phyloP scores from a whole-genome alignment of 2,113 vertebrate genomes.

The Tapirus terrestris region DNA sequence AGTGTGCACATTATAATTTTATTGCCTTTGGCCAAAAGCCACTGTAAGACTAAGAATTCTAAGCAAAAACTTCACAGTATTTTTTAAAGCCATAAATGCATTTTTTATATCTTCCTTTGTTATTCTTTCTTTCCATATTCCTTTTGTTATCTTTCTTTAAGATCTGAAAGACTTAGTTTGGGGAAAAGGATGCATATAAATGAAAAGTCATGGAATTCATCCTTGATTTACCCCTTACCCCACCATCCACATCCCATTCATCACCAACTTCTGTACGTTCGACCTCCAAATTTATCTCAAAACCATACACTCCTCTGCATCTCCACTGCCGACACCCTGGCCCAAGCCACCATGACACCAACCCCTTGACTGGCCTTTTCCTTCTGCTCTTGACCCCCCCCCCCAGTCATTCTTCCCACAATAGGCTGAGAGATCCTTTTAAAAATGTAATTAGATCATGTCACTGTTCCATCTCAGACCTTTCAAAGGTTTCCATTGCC shows the following conservation, averaged over 20 bases:
- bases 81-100: conserved; percentile 25
- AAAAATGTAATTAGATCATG: neutral
- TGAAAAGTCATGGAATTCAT: neutral
- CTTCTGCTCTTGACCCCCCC: neutral
- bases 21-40: conserved; percentile 61
- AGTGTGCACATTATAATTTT: conserved; percentile 44
- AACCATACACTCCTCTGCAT: neutral
- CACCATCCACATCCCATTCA: neutral
- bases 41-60: conserved; percentile 44
- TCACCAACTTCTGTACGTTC: neutral
- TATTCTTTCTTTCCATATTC: neutral
- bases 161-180: conserved; percentile 12
- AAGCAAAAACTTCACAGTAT: conserved; percentile 9
- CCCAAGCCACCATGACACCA: neutral
- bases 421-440: neutral
- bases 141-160: conserved; percentile 20
- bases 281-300: neutral
- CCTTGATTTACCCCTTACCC: neutral
- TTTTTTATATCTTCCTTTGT: neutral
- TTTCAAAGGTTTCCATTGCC: neutral
- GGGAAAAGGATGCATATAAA: neutral
- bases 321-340: neutral
- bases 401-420: neutral
- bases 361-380: neutral
- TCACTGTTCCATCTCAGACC: neutral